A percentile compares a stretch with the other conserved stretches of the same genome.
Conservation (phyloP, 1,140 invertebrate species). For the Coenobita brevimanus region DNA sequence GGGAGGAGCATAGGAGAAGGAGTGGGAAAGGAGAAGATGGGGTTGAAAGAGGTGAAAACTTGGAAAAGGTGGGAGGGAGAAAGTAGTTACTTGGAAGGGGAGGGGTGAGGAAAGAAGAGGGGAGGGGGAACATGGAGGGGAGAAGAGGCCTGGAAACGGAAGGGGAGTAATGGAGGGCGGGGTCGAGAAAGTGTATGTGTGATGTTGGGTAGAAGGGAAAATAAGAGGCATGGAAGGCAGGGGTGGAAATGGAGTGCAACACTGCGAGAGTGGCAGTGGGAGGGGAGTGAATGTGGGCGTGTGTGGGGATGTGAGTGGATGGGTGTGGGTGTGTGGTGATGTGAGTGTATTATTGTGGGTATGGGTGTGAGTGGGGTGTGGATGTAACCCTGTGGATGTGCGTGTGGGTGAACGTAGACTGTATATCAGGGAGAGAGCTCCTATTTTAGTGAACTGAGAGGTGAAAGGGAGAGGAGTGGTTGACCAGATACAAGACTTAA, state of each 20-base stretch:
- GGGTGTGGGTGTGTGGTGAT: not conserved
- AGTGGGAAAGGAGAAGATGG: not conserved
- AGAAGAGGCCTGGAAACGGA: not conserved
- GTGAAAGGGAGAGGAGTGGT: too few relatives aligned
- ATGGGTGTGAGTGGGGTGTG: too few relatives aligned
- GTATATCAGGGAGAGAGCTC: too few relatives aligned
- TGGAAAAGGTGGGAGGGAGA: not conserved
- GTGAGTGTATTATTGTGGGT: too few relatives aligned
- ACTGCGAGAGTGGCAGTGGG: not conserved
- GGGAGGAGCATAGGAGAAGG: not conserved
- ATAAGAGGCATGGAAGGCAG: not conserved
- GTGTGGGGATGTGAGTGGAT: not conserved
- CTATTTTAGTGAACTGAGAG: too few relatives aligned
- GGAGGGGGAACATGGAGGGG: not conserved
- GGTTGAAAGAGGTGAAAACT: not conserved
- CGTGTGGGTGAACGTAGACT: too few relatives aligned
- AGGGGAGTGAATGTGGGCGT: not conserved
- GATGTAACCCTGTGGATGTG: too few relatives aligned
- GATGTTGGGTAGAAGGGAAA: not conserved
- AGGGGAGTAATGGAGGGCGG: not conserved
- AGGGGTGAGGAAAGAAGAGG: not conserved
- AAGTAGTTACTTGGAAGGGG: not conserved
- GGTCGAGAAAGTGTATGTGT: not conserved
- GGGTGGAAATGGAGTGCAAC: not conserved
- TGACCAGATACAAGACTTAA: too few relatives aligned